phyloP scores from a whole-genome alignment of 2,888 invertebrate species.

The Epinotia bilunana region DNA sequence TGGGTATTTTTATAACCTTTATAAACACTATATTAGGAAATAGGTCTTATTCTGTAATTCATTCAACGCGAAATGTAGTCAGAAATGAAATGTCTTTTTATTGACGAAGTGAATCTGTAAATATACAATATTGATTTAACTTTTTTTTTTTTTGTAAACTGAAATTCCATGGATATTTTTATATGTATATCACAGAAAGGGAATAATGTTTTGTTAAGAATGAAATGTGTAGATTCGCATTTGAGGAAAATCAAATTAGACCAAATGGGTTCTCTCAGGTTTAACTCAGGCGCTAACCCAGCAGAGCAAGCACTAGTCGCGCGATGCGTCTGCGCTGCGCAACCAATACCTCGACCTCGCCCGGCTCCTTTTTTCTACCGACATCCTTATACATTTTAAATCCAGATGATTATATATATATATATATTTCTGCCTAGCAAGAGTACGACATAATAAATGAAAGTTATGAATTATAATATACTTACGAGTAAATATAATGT shows the following conservation, averaged over 20 bases:
- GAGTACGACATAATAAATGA: constrained; percentile 34
- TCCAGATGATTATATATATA: constrained; percentile 30
- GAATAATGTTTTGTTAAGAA: constrained; percentile 5
- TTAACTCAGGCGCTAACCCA: constrained; percentile 6
- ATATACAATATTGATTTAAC: constrained; percentile 20
- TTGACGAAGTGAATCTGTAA: constrained; percentile 30
- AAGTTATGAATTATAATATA: constrained; percentile 17
- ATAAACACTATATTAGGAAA: constrained; percentile 27
- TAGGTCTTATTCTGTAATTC: constrained; percentile 21
- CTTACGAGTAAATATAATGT: constrained; percentile 22
- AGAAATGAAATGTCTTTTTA: constrained; percentile 12
- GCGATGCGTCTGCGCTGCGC: not conserved
- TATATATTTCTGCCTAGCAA: constrained; percentile 32
- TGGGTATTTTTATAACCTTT: constrained; percentile 43
- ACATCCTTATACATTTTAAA: constrained; percentile 13
- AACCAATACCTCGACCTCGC: not conserved
- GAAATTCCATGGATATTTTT: constrained; percentile 30
- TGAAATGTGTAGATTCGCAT: constrained; percentile 3
- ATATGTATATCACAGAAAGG: constrained; percentile 17
- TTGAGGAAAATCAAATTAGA: not conserved
- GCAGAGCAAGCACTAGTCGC: constrained; percentile 4
- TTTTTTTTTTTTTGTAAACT: constrained; percentile 9
- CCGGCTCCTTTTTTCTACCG: constrained; percentile 2
- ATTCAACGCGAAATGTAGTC: constrained; percentile 9
- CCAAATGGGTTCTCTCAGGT: constrained; percentile 8